Evolutionary conservation across 2,113 vertebrate species (phyloP).

Genomic region (Physeter macrocephalus): DNA sequence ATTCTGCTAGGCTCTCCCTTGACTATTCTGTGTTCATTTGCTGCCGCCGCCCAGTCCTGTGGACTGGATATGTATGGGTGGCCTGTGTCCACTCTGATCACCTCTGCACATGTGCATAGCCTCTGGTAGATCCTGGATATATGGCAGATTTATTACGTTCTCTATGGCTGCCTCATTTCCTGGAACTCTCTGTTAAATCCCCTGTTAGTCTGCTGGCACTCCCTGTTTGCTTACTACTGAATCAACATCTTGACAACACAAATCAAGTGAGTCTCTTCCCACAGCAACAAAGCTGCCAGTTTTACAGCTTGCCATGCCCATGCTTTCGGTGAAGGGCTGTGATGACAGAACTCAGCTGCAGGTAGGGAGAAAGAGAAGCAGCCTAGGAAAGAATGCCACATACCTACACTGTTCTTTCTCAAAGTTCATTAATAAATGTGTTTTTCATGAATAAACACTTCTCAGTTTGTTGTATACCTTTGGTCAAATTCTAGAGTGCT

Average conservation of each 20-base stretch:
- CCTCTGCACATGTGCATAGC: fast-evolving
- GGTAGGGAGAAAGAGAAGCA: neutral
- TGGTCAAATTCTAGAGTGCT: neutral
- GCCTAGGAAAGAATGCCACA: neutral
- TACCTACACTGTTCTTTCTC: neutral
- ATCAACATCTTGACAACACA: neutral
- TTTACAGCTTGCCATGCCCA: neutral
- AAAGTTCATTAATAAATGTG: neutral
- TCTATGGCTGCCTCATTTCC: neutral
- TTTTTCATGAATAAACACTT: neutral
- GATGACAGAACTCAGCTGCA: neutral
- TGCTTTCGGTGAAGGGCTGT: neutral
- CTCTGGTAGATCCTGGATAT: too few relatives aligned
- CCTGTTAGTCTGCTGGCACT: neutral
- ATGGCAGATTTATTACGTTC: neutral
- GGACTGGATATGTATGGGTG: neutral
- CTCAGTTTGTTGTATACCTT: neutral
- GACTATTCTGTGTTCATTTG: neutral
- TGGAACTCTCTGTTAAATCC: neutral
- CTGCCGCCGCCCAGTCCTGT: neutral
- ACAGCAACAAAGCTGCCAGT: neutral
- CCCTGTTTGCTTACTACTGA: neutral
- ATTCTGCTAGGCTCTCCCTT: neutral
- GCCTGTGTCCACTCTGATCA: fast-evolving
- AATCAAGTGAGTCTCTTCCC: neutral